phyloP scores from a whole-genome alignment of 2,113 vertebrate genomes.

The Oryzias celebensis region DNA sequence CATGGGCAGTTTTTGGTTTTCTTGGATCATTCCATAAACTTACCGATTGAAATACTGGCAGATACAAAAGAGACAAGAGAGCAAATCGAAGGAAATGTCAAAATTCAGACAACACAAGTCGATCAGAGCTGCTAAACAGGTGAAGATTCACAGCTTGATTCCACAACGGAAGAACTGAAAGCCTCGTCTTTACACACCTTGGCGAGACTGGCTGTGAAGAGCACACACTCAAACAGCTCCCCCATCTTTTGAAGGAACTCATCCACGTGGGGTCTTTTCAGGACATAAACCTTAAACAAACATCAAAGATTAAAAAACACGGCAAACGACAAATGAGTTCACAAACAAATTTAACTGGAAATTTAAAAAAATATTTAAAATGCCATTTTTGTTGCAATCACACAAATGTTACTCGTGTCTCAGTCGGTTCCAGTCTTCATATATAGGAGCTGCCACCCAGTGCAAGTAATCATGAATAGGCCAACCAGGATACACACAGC shows the following conservation, averaged over 20 bases:
- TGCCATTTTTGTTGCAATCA: not conserved
- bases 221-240: conserved; percentile 96
- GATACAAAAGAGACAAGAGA: conserved; percentile 49
- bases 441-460: conserved; percentile 77
- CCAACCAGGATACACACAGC: conserved; percentile 90
- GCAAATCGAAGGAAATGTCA: conserved; percentile 43
- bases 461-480: conserved; percentile 99
- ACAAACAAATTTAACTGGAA: no score
- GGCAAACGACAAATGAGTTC: not conserved
- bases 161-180: not conserved
- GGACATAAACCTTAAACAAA: conserved; percentile 89
- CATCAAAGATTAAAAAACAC: not conserved
- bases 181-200: conserved; percentile 81
- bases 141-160: not conserved
- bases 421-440: conserved; percentile 5
- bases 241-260: conserved; percentile 99
- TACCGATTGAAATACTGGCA: conserved; percentile 66
- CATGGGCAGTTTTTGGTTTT: not conserved
- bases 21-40: conserved; percentile 49
- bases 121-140: not conserved
- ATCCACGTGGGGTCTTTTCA: conserved; percentile 95
- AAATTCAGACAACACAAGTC: conserved; percentile 45
- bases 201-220: conserved; percentile 97
- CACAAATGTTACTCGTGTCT: not conserved
- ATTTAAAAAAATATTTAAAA: not conserved